phyloP scores from a whole-genome alignment of 2,113 vertebrate genomes.

The Cricetomys ansorgei region DNA sequence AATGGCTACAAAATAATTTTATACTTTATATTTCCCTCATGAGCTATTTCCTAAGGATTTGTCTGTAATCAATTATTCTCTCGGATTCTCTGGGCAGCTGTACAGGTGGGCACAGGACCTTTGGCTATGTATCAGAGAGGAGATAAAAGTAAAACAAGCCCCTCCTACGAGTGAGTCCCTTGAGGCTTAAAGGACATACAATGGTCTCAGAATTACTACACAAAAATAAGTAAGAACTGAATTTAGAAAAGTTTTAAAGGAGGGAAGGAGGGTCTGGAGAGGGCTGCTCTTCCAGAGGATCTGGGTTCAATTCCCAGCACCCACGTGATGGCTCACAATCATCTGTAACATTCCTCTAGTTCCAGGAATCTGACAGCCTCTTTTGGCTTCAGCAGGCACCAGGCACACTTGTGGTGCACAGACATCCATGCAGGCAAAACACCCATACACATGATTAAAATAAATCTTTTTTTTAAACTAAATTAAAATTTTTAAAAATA shows the following conservation, averaged over 20 bases:
- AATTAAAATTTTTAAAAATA: not conserved
- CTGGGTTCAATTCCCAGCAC: not conserved
- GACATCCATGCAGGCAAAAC: not conserved
- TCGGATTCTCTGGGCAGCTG: not conserved
- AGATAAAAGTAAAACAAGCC: not conserved
- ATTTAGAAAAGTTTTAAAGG: not conserved
- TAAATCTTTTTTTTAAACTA: too few relatives aligned
- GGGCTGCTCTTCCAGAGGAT: too few relatives aligned
- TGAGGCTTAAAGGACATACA: not conserved
- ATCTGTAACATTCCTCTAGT: too few relatives aligned
- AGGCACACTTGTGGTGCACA: not conserved
- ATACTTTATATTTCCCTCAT: not conserved
- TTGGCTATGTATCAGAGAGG: not conserved
- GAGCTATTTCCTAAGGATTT: conserved; percentile 1
- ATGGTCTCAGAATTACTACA: not conserved
- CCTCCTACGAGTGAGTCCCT: too few relatives aligned
- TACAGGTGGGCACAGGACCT: not conserved
- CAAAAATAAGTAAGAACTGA: not conserved
- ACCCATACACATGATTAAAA: not conserved
- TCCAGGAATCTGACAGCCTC: too few relatives aligned
- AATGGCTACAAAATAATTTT: not conserved
- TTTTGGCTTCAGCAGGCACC: too few relatives aligned
- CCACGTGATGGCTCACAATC: not conserved
- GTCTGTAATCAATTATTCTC: not conserved
- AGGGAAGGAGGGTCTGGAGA: not conserved